Base-by-base conservation (phyloP, 2,888 invertebrate genomes). In the Zygogramma bicolorata region DNA sequence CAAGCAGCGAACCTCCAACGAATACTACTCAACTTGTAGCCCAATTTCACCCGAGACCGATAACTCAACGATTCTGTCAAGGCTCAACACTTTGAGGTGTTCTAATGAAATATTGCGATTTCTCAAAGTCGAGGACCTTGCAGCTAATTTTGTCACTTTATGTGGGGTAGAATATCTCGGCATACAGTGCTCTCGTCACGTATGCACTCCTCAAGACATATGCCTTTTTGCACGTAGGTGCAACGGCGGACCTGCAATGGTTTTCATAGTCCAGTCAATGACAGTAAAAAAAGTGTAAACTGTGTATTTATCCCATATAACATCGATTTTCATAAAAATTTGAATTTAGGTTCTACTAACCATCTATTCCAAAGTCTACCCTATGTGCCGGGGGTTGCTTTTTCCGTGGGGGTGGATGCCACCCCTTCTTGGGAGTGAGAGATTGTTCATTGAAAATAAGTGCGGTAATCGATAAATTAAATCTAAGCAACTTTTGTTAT, bases 191-290 rank as follows among this genome's bases (percentile, higher is more conserved):
- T 20, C 20, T 20, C 20, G 46, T 46, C 46, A 46, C 46, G 46
- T 46, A 46, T 7, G 20, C 46, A 10, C 20, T 46, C 20, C 46
- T n/a, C 20, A 46, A 46, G 20, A 46, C 20, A 20, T 46, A 46
- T 46, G 46, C 46, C 46, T 46, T 46, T 46, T 46, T 46, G 46
- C 46, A 46, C 46, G 46, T 46, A 46, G 46, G 10, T 46, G 20
- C 46, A 46, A 3, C 20, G 20, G 8, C 18, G 20, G 18, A 22
- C 46, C 46, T 20, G 10, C 15, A 20, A 13, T 34, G 34, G 10
- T 10, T 29, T 34, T 34, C 34, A n/a, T n/a, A n/a, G n/a, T n/a
- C n/a, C n/a, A n/a, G n/a, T n/a, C n/a, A n/a, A n/a, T n/a, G n/a
- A n/a, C n/a, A n/a, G n/a, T n/a, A n/a, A n/a, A n/a, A n/a, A n/a